phyloP scores from a whole-genome alignment of 35 echinoderm and acorn worm species.

The Hemicentrotus pulcherrimus region DNA sequence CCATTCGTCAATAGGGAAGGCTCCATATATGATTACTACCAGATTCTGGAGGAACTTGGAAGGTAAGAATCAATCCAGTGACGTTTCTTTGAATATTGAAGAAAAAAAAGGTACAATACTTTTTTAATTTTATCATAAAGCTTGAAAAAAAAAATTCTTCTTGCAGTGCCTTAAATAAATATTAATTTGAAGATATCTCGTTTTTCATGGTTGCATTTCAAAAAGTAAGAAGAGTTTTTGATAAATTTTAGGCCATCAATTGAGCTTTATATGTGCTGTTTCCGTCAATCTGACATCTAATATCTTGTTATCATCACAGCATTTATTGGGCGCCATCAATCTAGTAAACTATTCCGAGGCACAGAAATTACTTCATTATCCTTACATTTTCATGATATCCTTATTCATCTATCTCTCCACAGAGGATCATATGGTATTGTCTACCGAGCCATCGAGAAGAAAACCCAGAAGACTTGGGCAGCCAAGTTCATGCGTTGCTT shows the following conservation, averaged over 20 bases:
- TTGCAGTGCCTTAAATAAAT: no score
- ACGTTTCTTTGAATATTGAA: neutral
- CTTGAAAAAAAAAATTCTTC: no score
- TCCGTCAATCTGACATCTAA: neutral
- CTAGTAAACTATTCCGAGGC: neutral
- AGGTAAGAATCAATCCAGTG: conserved; percentile 48
- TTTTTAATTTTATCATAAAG: no score
- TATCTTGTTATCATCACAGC: neutral
- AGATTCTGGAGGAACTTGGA: conserved; percentile 98
- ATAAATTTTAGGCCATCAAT: no score
- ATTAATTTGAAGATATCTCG: neutral
- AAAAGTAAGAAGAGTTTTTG: no score
- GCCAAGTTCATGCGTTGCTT: conserved; percentile 93
- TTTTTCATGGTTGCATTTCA: neutral
- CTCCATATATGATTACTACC: conserved; percentile 97
- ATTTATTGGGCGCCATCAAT: no score
- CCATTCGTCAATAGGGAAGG: conserved; percentile 68
- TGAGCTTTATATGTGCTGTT: no score
- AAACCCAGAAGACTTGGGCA: conserved; percentile 87
- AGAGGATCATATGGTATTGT: conserved; percentile 98
- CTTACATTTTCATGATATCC: neutral
- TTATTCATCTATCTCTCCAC: neutral
- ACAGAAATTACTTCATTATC: neutral
- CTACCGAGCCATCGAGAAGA: conserved; percentile 92
- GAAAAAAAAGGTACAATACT: no score